Conservation (phyloP, 2,888 invertebrate genomes). For the Zootermopsis nevadensis region DNA sequence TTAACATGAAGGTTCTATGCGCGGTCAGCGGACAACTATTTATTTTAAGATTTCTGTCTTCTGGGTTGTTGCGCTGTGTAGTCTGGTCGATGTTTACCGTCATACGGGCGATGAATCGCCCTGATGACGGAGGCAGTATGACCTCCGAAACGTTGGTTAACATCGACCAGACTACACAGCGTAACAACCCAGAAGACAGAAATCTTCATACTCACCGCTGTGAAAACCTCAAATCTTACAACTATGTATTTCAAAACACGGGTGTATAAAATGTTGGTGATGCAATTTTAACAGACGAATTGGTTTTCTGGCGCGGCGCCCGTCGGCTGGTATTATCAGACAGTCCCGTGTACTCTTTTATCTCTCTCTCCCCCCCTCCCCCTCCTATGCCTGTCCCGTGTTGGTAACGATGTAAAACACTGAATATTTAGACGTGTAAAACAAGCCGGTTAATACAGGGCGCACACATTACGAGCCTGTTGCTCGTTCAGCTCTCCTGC, state of each 20-base stretch:
- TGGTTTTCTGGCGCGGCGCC: slow-evolving; percentile 20
- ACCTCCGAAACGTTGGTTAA: too few species aligned
- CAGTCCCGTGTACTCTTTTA: slow-evolving; percentile 17
- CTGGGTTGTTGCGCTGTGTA: too few species aligned
- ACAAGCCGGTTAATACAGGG: slow-evolving; percentile 23
- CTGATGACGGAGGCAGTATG: too few species aligned
- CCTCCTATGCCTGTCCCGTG: slow-evolving; percentile 1
- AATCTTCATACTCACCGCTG: too few species aligned
- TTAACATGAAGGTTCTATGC: too few species aligned
- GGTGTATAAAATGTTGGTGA: background rate
- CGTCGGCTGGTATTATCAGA: slow-evolving; percentile 9
- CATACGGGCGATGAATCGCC: too few species aligned
- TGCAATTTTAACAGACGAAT: slow-evolving; percentile 5
- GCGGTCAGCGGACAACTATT: too few species aligned
- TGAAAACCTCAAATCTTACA: background rate
- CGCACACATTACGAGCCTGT: slow-evolving; percentile 31
- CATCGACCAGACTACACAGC: too few species aligned
- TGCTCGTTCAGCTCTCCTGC: slow-evolving; percentile 39
- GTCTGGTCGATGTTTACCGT: too few species aligned
- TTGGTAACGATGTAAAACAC: slow-evolving; percentile 40
- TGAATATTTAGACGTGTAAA: slow-evolving; percentile 39
- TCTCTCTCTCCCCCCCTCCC: background rate
- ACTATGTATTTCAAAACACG: background rate
- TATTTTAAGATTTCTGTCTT: too few species aligned
- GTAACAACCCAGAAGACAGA: too few species aligned